Evolutionary conservation across 2,888 invertebrate species (phyloP).

Genomic region (Phortica okadai): DNA sequence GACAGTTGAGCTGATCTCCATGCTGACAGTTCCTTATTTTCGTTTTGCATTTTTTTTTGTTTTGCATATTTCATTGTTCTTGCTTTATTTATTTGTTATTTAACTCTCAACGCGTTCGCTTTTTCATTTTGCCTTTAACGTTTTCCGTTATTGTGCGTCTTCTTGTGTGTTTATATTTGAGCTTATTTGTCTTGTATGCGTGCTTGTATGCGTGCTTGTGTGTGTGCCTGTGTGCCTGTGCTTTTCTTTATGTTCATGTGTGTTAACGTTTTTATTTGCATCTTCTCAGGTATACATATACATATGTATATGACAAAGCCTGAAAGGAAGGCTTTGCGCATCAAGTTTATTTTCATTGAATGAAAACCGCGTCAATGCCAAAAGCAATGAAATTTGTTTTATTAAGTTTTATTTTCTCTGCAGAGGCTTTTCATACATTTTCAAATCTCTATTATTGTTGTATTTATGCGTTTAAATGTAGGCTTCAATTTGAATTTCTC

Average conservation of each 20-base stretch:
- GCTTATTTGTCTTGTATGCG: neutral
- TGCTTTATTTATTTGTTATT: too few relatives aligned
- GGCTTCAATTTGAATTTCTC: neutral
- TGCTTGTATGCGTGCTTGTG: too few relatives aligned
- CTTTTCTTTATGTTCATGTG: neutral
- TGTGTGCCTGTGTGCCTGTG: too few relatives aligned
- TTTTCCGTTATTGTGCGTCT: too few relatives aligned
- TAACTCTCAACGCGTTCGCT: too few relatives aligned
- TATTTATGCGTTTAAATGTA: neutral
- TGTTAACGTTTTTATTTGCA: neutral
- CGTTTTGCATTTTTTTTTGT: too few relatives aligned
- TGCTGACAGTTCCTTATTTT: too few relatives aligned
- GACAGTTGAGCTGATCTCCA: too few relatives aligned
- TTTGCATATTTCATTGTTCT: too few relatives aligned
- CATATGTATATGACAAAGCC: neutral
- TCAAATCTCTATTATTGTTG: neutral
- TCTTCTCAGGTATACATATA: neutral
- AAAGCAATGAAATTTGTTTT: neutral
- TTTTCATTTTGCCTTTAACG: too few relatives aligned
- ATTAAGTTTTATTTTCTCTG: constrained; percentile 1
- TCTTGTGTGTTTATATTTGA: neutral
- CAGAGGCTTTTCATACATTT: neutral
- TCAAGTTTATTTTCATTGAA: neutral
- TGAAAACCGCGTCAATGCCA: constrained; percentile 15
- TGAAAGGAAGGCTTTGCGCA: neutral